Evolutionary conservation across 23 tunicate genomes (phyloP), one percentile per base, ranked within the genome.

Genomic region (Ascidia mentula): DNA sequence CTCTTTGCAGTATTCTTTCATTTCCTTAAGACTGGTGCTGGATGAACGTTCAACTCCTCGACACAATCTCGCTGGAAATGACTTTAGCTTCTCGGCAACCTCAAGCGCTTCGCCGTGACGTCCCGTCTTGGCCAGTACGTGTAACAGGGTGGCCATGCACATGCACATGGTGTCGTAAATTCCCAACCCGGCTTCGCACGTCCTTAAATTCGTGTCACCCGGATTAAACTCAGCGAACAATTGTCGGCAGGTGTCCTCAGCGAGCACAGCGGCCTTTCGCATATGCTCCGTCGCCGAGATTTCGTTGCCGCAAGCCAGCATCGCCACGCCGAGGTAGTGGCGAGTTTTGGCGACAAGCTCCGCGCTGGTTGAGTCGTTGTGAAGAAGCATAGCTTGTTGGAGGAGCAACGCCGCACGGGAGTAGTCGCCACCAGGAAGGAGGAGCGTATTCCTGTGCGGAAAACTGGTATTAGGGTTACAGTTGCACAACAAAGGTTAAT

Each of bases 361-460:
- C 26, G 38, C 37, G n/a, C 75, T 76, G 75, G 59, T 83, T 32
- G 46, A 65, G 18, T 77, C 86, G 40, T 75, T 77, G 69, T 72
- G 69, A n/a, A 89, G 72, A 38, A 84, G 77, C 53, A 90, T 38
- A 6, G 96, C 96, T 81, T 90, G 89, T 34, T 90, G 96, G 15
- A 90, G 86, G 36, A 85, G 84, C 32, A 77, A 69, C 0, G 53
- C 79, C 6, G 89, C 86, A 6, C 89, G 73, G 8, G 79, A 34
- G 31, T 75, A 82, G 53, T 90, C 86, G 8, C 76, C 74, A 17
- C 61, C 79, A 18, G 59, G 76, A 7, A 82, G 60, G 34, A 69
- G 79, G 34, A 85, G 73, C 30, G 78, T 77, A 53, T 77, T 71
- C 32, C 89, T 85, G 59, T 28, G 24, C 22, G 24, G 24, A 9